phyloP scores from a whole-genome alignment of 2,113 vertebrate species.

The Chaetorhynchus papuensis region DNA sequence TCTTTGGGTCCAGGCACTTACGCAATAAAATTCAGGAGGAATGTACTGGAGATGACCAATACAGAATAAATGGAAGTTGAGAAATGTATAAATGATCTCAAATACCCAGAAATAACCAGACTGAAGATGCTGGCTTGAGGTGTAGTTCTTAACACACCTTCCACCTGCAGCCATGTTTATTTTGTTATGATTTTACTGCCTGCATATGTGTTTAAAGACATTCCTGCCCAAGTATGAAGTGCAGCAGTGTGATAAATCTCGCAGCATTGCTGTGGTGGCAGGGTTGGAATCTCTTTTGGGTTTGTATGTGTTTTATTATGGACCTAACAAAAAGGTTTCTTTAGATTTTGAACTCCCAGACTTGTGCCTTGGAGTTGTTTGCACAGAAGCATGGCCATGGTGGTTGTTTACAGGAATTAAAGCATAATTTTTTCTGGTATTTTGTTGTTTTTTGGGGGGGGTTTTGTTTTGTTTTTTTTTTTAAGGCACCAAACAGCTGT shows the following conservation, averaged over 20 bases:
- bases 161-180: not conserved
- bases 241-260: not conserved
- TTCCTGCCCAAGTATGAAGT: not conserved
- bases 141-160: not conserved
- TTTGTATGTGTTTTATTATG: not conserved
- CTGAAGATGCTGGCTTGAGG: not conserved
- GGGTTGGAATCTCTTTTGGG: not conserved
- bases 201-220: not conserved
- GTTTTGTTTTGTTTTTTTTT: not conserved
- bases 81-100: not conserved
- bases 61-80: not conserved
- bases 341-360: not conserved
- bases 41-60: not conserved
- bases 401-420: not conserved
- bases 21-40: not conserved
- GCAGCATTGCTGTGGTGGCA: not conserved
- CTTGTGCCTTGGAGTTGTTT: not conserved
- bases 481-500: not conserved
- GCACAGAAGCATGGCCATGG: not conserved
- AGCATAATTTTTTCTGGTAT: not conserved
- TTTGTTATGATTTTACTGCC: not conserved
- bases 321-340: not conserved
- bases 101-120: not conserved
- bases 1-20: not conserved
- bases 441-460: not conserved